A percentile compares a stretch with the other conserved stretches of the same genome.
phyloP scores from a whole-genome alignment of 1,140 invertebrate species.

The Mya arenaria region DNA sequence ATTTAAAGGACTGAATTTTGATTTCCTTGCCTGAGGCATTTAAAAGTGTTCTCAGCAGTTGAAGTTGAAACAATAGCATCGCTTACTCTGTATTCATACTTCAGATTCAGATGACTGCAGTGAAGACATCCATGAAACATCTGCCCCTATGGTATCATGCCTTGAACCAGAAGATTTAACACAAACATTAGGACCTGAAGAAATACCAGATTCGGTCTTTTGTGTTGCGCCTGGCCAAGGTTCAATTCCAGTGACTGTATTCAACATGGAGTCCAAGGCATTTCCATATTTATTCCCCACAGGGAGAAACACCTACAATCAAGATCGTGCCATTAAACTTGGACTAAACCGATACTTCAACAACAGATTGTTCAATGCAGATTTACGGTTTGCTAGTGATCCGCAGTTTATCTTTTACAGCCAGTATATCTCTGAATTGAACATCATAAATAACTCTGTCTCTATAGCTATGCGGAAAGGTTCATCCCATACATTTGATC shows the following conservation, averaged over 20 bases:
- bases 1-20: no score
- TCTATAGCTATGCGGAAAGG: neutral
- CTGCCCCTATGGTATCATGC: conserved; percentile 9
- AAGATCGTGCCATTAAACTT: neutral
- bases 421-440: neutral
- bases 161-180: conserved; percentile 8
- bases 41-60: neutral
- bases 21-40: no score
- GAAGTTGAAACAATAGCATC: neutral
- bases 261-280: neutral
- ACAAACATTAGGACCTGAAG: neutral
- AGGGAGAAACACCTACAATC: neutral
- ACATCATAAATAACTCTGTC: neutral
- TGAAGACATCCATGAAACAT: conserved; percentile 1
- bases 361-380: neutral
- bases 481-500: neutral
- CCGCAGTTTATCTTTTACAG: neutral
- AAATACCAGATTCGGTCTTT: neutral
- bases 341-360: neutral
- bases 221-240: conserved; percentile 4
- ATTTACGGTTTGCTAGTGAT: neutral
- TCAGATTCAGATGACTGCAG: neutral
- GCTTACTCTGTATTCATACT: neutral
- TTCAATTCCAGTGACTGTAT: neutral
- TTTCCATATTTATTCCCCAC: neutral